Evolutionary conservation across 2,888 invertebrate genomes (phyloP).

Genomic region (Hololepta plana): DNA sequence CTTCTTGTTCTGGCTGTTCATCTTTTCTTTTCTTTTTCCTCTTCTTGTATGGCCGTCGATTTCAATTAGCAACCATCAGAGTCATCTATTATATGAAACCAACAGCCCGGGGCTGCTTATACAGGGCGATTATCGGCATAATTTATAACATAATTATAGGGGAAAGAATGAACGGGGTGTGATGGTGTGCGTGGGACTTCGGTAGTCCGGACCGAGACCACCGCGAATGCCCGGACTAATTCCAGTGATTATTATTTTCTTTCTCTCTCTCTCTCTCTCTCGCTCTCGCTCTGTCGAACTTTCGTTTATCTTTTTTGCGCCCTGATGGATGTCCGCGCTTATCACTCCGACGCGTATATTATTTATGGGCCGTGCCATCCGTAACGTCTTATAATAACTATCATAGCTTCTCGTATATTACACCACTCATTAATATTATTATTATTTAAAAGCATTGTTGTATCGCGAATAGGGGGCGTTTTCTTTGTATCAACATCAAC

Average conservation of each 20-base stretch:
- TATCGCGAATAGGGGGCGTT: too few relatives aligned
- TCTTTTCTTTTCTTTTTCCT: neutral
- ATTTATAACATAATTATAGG: conserved; percentile 31
- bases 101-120: conserved; percentile 16
- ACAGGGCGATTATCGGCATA: conserved; percentile 25
- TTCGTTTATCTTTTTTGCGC: too few relatives aligned
- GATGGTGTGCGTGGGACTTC: conserved; percentile 26
- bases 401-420: too few relatives aligned
- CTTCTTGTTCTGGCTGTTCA: too few relatives aligned
- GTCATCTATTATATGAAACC: conserved; percentile 16
- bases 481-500: too few relatives aligned
- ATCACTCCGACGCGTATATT: conserved; percentile 14
- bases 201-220: conserved; percentile 28
- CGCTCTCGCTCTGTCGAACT: too few relatives aligned
- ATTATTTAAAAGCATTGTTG: too few relatives aligned
- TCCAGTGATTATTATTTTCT: conserved; percentile 34
- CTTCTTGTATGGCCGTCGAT: conserved; percentile 17
- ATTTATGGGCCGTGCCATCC: conserved; percentile 12
- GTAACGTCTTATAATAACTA: conserved; percentile 13
- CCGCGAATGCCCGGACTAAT: conserved; percentile 35
- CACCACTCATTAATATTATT: too few relatives aligned
- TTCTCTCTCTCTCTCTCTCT: too few relatives aligned
- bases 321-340: conserved; percentile 17
- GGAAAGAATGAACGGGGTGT: conserved; percentile 28
- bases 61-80: conserved; percentile 25